Conservation (phyloP, 2,888 invertebrate species). For the Thymelicus sylvestris region DNA sequence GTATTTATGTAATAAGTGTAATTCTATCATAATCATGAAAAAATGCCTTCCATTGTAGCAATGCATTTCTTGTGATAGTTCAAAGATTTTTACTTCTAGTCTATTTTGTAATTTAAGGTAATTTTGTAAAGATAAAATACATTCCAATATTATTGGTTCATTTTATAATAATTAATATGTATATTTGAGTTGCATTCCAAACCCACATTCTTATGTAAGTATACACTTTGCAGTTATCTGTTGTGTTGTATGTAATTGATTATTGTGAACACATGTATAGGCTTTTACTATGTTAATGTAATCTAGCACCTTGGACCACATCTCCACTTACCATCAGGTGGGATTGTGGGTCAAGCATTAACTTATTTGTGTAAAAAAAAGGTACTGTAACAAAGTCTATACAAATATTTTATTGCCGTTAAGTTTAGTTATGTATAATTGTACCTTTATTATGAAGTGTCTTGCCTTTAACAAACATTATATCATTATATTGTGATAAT, state of each 20-base stretch:
- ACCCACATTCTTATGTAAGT: neutral
- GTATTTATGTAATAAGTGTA: constrained; percentile 89
- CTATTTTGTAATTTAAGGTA: constrained; percentile 35
- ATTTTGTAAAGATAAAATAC: constrained; percentile 26
- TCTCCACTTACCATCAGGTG: too few species aligned
- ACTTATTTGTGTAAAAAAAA: too few species aligned
- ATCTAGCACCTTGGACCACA: too few species aligned
- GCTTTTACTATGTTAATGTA: too few species aligned
- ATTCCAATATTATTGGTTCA: constrained; percentile 7
- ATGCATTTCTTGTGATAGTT: constrained; percentile 41
- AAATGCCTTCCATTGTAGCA: constrained; percentile 47
- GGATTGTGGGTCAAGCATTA: too few species aligned
- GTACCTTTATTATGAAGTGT: neutral
- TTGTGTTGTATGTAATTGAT: neutral
- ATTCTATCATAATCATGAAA: constrained; percentile 45
- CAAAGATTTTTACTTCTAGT: constrained; percentile 41
- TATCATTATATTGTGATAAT: constrained; percentile 17
- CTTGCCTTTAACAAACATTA: neutral
- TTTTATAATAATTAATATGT: too few species aligned
- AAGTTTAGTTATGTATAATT: neutral
- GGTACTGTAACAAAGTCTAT: neutral
- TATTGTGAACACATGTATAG: too few species aligned
- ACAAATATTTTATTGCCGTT: neutral
- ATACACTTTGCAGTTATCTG: neutral
- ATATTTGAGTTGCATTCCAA: neutral